Conservation (phyloP, 2,113 vertebrate species). For the Notarius lentiginosus region DNA sequence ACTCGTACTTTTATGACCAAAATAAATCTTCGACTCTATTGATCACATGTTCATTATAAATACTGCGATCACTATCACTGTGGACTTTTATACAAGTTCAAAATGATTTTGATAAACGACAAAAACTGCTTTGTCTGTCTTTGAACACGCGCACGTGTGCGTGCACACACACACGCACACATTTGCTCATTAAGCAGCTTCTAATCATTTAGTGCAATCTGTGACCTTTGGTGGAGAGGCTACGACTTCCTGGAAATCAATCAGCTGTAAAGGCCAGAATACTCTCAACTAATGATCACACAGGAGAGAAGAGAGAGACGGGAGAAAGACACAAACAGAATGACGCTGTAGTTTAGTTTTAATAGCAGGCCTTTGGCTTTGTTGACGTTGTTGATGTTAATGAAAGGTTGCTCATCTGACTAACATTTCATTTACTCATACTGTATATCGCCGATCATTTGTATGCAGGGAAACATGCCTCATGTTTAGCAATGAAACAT, state of each 20-base stretch:
- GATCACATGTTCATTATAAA: background rate
- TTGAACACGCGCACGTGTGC: background rate
- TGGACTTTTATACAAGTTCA: background rate
- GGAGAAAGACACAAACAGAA: background rate
- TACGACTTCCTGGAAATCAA: slow-evolving; percentile 43
- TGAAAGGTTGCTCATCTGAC: background rate
- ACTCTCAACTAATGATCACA: slow-evolving; percentile 44
- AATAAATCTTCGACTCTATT: background rate
- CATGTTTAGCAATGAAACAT: background rate
- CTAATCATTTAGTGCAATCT: slow-evolving; percentile 50
- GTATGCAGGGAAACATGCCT: background rate
- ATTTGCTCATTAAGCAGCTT: slow-evolving; percentile 39
- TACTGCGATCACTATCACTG: background rate
- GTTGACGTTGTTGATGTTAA: background rate
- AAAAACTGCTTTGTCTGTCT: background rate
- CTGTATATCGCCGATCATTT: background rate
- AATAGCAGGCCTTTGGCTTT: background rate
- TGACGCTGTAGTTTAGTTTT: background rate
- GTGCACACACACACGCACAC: slow-evolving; percentile 4
- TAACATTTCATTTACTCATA: background rate
- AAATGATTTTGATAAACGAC: background rate
- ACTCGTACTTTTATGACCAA: no score
- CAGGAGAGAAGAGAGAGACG: slow-evolving; percentile 10
- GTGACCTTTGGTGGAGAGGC: slow-evolving; percentile 48
- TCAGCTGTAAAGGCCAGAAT: slow-evolving; percentile 49